Base-by-base conservation (phyloP, 92 coral and sea anemone species). In the Zoanthus solanderi region DNA sequence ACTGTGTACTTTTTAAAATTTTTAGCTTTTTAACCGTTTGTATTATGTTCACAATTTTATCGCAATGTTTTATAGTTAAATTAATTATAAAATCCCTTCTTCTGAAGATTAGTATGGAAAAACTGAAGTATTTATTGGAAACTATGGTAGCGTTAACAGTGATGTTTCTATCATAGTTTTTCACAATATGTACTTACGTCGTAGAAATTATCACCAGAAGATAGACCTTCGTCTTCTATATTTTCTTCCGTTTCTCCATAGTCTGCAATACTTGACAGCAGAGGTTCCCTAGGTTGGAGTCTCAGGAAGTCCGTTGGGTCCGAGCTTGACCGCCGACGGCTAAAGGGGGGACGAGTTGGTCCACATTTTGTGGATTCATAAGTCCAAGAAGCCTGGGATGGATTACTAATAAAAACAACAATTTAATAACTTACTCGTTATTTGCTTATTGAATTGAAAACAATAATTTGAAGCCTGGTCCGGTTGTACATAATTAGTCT, bases 291-390 rank as follows among this genome's bases (percentile, higher is more conserved):
- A 29, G 75, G 61, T n/a, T 81, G 45, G 75, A 81, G 75, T 53
- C 61, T 29, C 10, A 81, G 29, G 15, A 81, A 28, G 23, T 81
- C 85, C 0, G 85, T 81, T 23, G 85, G 85, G 46, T 81, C 85
- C 2, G 85, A 81, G 75, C 18, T 66, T 7, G 85, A 67, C 75
- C 85, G 85, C 29, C 85, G 48, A 45, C 75, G 73, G 7, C 4
- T 32, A 48, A 65, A 7, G 5, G 42, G 28, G 7, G 75, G 54
- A 18, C 47, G 81, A 28, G 47, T 3, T 16, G 13, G 65, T 9
- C 3, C 16, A 53, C 18, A 30, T 17, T 53, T 57, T 4, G 66
- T 47, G n/a, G 2, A 12, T 13, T 69, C 75, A 69, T 0, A 69
- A 30, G 75, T 34, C 47, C 30, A 69, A 9, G 42, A 11, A 69